A percentile compares a stretch with the other conserved stretches of the same genome.
These are phyloP conservation scores for Pemphigus obesinymphae DNA, from an alignment of 1,140 invertebrate genomes.

Conservation along the genomic window DNA sequence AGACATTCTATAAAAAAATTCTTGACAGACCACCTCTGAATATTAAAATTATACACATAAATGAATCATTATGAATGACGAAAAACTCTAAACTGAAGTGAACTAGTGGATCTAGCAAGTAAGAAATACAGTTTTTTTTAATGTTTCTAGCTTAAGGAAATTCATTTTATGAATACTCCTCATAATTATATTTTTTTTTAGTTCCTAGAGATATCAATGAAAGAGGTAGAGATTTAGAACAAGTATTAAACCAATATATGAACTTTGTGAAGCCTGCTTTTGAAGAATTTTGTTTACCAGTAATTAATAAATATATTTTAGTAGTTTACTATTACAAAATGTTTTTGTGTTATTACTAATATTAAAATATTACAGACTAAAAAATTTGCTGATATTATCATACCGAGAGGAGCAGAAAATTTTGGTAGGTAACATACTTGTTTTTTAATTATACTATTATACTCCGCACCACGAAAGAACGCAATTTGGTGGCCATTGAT, in stretches of 20 bases:
- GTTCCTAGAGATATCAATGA: slow-evolving; percentile 93
- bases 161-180: no score
- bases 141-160: no score
- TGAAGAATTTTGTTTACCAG: slow-evolving; percentile 97
- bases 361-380: slow-evolving; percentile 75
- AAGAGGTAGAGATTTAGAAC: slow-evolving; percentile 85
- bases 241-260: slow-evolving; percentile 94
- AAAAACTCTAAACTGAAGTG: no score
- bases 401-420: slow-evolving; percentile 94
- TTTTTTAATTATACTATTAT: no score
- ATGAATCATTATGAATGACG: no score
- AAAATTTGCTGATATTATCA: slow-evolving; percentile 99
- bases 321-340: background rate
- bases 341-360: background rate
- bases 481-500: no score
- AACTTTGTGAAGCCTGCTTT: slow-evolving; percentile 97
- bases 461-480: no score
- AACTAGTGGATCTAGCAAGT: no score
- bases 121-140: no score
- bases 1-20: no score
- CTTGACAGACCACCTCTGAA: no score
- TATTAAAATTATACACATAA: no score
- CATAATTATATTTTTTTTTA: slow-evolving; percentile 51
- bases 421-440: slow-evolving; percentile 72
- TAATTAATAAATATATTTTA: slow-evolving; percentile 54